Evolutionary conservation across 2,113 vertebrate species (phyloP), one percentile per base, ranked within the genome.

Genomic region (Nettapus auritus): DNA sequence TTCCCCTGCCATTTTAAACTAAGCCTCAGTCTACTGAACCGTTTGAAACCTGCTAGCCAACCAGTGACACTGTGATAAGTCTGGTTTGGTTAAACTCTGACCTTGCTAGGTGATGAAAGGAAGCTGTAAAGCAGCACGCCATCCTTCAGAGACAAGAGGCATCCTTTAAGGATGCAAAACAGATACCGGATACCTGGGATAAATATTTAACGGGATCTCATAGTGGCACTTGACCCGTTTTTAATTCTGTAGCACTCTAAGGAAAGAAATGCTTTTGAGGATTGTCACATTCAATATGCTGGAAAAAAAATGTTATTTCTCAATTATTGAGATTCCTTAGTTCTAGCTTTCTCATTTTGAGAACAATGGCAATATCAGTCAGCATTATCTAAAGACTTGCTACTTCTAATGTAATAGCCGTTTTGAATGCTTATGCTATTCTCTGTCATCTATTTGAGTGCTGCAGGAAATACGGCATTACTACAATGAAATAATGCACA

Each of bases 391-490:
- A 26, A 64, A 64, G 74, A 92, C 90, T 79, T 74, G 92, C 86
- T 89, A 73, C 38, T 79, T 69, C 25, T 62, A 78, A 66, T 71
- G 69, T 36, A 90, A 76, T 18, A 78, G 26, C 31, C 73, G 70
- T 75, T 88, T 53, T 60, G 82, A 76, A 62, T 89, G 81, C 70
- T 94, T 84, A 75, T 75, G 66, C 77, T 94, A 68, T 74, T 85
- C 75, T 66, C 62, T 82, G 86, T 38, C 91, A 91, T 48, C 70
- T 75, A 10, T 42, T 18, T 64, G 86, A 93, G 81, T 84, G 57
- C 74, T 19, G 62, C 89, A 95, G 81, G 89, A 97, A 90, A 89
- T 71, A 93, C 4, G 33, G 74, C 91, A 91, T 91, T 82, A 56
- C 87, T 55, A 10, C 67, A 93, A 91, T 71, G 66, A 89, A 94